Percentiles rank a stretch among this genome's conserved stretches.
These are phyloP conservation scores for Argyresthia goedartella DNA, from an alignment of 2,888 invertebrate genomes.

Conservation along the genomic window DNA sequence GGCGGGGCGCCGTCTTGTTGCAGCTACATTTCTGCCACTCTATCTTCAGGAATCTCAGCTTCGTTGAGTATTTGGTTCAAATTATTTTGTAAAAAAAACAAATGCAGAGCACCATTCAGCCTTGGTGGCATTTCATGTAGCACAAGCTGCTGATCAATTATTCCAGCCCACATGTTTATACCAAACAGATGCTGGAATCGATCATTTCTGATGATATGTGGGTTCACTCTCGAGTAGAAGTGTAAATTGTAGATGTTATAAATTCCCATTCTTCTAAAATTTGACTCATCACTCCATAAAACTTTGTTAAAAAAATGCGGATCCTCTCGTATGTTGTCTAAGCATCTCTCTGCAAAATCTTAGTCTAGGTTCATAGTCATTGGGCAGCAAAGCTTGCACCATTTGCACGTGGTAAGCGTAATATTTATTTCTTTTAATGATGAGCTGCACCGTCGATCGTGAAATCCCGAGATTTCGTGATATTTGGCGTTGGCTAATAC, in stretches of 20 bases:
- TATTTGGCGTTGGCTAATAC: no score
- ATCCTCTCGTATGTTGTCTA: background rate
- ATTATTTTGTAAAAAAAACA: constrained; percentile 4
- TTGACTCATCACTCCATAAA: constrained; percentile 8
- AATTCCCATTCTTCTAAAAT: constrained; percentile 6
- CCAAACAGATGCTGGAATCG: no score
- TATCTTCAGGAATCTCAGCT: no score
- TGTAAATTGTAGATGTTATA: no score
- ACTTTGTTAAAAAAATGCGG: constrained; percentile 1
- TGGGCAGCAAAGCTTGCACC: background rate
- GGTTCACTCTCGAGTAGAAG: no score
- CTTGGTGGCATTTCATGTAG: constrained; percentile 9
- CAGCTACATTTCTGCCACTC: constrained; percentile 2
- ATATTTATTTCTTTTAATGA: background rate
- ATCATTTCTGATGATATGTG: background rate
- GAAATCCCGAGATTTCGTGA: no score
- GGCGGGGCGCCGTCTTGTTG: constrained; percentile 3
- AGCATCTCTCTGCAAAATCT: background rate
- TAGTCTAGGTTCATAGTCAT: background rate
- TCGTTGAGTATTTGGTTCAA: constrained; percentile 5
- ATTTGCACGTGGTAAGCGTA: background rate
- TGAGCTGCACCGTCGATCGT: background rate
- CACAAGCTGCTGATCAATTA: no score
- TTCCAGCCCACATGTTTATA: no score
- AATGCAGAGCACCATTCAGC: background rate